phyloP scores from a whole-genome alignment of 2,113 vertebrate species.

The Zosterops hypoxanthus region DNA sequence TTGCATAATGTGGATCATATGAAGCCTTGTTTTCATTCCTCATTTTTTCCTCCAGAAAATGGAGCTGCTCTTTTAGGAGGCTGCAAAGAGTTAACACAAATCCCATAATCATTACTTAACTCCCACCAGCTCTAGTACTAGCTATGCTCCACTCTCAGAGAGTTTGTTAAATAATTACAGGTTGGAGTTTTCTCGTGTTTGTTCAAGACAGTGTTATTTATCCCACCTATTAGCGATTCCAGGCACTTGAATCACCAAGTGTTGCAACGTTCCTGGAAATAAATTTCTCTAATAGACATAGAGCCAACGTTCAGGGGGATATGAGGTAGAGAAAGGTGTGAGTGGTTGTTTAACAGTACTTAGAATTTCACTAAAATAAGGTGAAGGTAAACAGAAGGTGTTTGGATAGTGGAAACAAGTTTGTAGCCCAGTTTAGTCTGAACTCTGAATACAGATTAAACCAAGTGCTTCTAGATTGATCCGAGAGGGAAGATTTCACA shows the following conservation, averaged over 20 bases:
- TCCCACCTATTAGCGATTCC: constrained; percentile 41
- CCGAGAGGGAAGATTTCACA: background rate
- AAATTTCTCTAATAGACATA: background rate
- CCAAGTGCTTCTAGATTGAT: background rate
- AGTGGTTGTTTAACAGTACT: background rate
- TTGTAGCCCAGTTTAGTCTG: background rate
- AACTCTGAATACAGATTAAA: background rate
- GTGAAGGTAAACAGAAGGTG: background rate
- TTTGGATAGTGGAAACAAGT: background rate
- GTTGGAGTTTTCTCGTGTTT: constrained; percentile 56
- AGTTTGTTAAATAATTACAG: constrained; percentile 48
- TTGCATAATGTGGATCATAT: background rate
- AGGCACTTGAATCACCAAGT: constrained; percentile 12
- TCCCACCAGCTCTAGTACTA: background rate
- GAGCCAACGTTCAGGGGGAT: background rate
- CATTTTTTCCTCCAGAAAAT: background rate
- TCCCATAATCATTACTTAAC: background rate
- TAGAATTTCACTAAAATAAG: background rate
- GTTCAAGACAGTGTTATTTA: constrained; percentile 49
- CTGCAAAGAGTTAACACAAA: constrained; percentile 14
- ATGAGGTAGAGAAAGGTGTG: background rate
- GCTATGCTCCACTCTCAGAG: background rate
- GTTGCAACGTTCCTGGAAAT: background rate
- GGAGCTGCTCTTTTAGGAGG: background rate
- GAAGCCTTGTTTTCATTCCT: background rate